Base-by-base conservation (phyloP, 2,888 invertebrate species). In the Mimumesa dahlbomi region DNA sequence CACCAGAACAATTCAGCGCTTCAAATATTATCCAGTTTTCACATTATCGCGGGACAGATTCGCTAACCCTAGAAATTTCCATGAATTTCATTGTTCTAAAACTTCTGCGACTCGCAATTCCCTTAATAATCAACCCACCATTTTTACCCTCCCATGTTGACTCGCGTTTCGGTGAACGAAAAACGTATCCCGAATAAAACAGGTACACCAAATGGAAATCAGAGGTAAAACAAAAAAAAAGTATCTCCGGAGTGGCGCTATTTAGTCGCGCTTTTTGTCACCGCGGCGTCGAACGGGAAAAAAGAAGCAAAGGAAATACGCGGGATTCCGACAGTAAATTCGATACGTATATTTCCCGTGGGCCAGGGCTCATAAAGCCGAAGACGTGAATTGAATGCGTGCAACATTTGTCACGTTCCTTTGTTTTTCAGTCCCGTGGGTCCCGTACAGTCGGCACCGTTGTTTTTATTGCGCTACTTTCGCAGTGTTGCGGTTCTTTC, bases 271-370 rank as follows among this genome's bases (percentile, higher is more conserved):
- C 3, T 34, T 34, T 34, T 34, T 34, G 34, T 34, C 4, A 34
- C 34, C n/a, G 9, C 0, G n/a, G 34, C 2, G n/a, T 34, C 34
- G 34, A 9, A n/a, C 34, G 34, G 9, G n/a, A 7, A 9, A n/a
- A 34, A n/a, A 34, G 34, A n/a, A n/a, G n/a, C 34, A 7, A 3
- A 4, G 34, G 14, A 40, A 40, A 40, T 16, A 40, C 9, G 9
- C 16, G n/a, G 21, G 62, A 45, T 54, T 59, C 67, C 63, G 40
- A 45, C 25, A 77, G 59, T 76, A 76, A 76, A 77, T 71, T 65
- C 67, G 62, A 77, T 49, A 68, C 68, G 56, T 63, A 59, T 65
- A 74, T 76, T 77, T 76, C 74, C 76, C 64, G 65, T 50, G 76
- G 64, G 67, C 43, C 36, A n/a, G 21, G 40, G 22, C 3, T 54